phyloP scores from a whole-genome alignment of 2,888 invertebrate genomes.

The Nomada lathburiana region DNA sequence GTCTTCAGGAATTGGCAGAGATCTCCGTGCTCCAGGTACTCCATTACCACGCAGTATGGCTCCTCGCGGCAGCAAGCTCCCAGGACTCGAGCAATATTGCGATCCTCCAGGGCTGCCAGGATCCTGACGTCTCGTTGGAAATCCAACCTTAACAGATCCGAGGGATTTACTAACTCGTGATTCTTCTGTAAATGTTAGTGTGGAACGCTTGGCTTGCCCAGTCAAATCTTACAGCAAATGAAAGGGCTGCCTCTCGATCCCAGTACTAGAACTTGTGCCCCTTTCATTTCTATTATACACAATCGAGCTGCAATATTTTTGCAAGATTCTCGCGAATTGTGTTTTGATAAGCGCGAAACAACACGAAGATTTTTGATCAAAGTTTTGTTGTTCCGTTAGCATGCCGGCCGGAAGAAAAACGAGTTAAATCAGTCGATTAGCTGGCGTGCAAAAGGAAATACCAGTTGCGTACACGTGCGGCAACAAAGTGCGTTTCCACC shows the following conservation, averaged over 20 bases:
- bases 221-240: not conserved
- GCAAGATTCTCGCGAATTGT: not conserved
- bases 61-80: slow-evolving; percentile 91
- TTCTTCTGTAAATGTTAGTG: not conserved
- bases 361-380: slow-evolving; percentile 40
- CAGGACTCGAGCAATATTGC: slow-evolving; percentile 91
- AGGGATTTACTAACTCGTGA: not conserved
- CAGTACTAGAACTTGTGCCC: not conserved
- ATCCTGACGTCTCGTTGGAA: slow-evolving; percentile 95
- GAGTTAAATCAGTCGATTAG: slow-evolving; percentile 19
- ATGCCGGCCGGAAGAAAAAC: slow-evolving; percentile 30
- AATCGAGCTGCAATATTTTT: not conserved
- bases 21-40: slow-evolving; percentile 93
- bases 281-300: not conserved
- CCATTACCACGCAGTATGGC: slow-evolving; percentile 92
- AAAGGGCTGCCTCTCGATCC: not conserved
- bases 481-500: slow-evolving; percentile 43
- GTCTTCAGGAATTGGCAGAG: slow-evolving; percentile 92
- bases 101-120: slow-evolving; percentile 92
- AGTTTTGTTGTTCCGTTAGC: slow-evolving; percentile 49
- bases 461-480: slow-evolving; percentile 28
- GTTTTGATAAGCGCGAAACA: slow-evolving; percentile 33
- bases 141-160: slow-evolving; percentile 87
- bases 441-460: slow-evolving; percentile 41
- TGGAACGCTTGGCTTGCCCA: not conserved